Base-by-base conservation (phyloP, 2,113 vertebrate species). In the Erythrocercus mccallii region DNA sequence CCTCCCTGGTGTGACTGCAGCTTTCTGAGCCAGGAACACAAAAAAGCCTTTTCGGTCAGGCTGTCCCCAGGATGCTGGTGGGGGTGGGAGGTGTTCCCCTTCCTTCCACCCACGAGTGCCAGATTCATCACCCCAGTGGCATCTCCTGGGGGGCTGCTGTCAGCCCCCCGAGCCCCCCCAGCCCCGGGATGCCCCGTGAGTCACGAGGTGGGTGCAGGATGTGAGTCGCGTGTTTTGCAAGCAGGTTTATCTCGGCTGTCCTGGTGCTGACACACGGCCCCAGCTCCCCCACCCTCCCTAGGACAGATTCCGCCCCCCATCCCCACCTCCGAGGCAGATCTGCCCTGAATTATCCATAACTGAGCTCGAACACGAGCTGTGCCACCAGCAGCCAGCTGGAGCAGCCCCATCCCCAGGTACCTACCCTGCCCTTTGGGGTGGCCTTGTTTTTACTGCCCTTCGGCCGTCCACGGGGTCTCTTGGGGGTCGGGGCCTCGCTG, bases 391-490 rank as follows among this genome's bases (percentile, higher is more conserved):
- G 17, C 45, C 1, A 4, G n/a, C 51, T 15, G 7, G 37, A 48
- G 37, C 20, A 37, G 37, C 35, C 77, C 31, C 1, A 0, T 31
- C 19, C 48, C 64, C 14, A 3, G 66, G 40, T 72, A 97, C 95
- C 64, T 96, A 99, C 99, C 98, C 99, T 99, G 97, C 97, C 98
- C 98, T 99, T 99, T 16, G 97, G 10, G 44, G 97, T 56, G 10
- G 98, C 82, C 98, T 99, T 99, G 98, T 99, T 99, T 97, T 99
- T 99, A 98, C 99, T 99, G 93, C 99, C 99, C 98, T 99, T 99
- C 7, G 99, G 99, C 94, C 99, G 98, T 92, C 99, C 99, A 73
- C 99, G 98, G 95, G 99, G 98, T 98, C 99, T 99, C 98, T 99
- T 99, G 68, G 99, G 98, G 96, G 98, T 98, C 5, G 99, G 99